These are phyloP conservation scores for Panagrolaimus sp. DNA, from an alignment of 1,140 invertebrate genomes.

Conservation along the genomic window DNA sequence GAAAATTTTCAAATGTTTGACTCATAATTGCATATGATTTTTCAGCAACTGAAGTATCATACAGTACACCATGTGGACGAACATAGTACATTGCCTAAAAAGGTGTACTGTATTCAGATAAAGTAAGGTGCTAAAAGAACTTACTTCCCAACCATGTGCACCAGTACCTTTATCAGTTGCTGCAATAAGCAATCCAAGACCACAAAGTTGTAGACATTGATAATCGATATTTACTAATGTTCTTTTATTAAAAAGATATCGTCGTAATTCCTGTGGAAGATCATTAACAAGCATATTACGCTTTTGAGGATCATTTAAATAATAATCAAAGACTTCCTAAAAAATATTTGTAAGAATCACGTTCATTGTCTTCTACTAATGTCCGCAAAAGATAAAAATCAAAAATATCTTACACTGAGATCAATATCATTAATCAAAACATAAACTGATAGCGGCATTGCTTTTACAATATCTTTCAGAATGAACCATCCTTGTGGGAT, in stretches of 20 bases:
- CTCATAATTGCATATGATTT: constrained; percentile 6
- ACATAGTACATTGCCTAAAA: background rate
- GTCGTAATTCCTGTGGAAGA: constrained; percentile 25
- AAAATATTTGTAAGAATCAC: too few relatives aligned
- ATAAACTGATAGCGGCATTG: constrained; percentile 4
- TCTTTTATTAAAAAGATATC: background rate
- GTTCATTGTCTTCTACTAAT: too few relatives aligned
- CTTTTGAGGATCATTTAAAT: constrained; percentile 31
- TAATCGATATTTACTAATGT: background rate
- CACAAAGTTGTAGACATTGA: constrained; percentile 1
- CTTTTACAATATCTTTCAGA: background rate
- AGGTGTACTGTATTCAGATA: background rate
- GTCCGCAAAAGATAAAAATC: too few relatives aligned
- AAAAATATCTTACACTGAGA: background rate
- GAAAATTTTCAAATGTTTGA: background rate
- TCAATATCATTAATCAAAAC: background rate
- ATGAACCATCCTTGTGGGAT: background rate
- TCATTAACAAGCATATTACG: constrained; percentile 33
- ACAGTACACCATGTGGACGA: background rate
- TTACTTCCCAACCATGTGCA: too few relatives aligned
- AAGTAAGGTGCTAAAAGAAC: background rate
- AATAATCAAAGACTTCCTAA: constrained; percentile 9
- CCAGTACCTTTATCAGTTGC: background rate
- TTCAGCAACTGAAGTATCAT: constrained; percentile 1
- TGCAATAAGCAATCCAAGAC: background rate